Percentiles rank a stretch among this genome's conserved stretches.
Conservation (phyloP, 2,888 invertebrate species). For the Tinea pellionella region DNA sequence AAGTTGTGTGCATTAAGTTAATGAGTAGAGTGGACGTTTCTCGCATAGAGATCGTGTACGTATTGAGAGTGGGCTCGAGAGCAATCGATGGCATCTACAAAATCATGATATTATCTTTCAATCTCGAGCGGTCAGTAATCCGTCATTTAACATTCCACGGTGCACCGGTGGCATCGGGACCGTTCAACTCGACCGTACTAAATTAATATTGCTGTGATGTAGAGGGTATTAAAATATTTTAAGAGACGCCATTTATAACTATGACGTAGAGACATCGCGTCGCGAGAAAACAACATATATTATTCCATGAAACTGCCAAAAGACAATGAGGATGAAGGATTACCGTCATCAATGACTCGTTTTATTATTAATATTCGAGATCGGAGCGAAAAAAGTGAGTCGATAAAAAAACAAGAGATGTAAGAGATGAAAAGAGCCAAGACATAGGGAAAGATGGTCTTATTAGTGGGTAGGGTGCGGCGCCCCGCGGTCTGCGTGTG, state of each 20-base stretch:
- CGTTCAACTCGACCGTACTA: conserved; percentile 57
- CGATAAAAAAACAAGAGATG: conserved; percentile 54
- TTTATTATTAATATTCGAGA: conserved; percentile 59
- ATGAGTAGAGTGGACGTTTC: too few species aligned
- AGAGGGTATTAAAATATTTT: conserved; percentile 63
- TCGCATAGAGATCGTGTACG: not conserved
- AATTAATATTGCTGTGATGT: conserved; percentile 66
- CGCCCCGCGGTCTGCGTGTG: conserved; percentile 68
- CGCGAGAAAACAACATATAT: conserved; percentile 61
- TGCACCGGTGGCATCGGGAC: conserved; percentile 49
- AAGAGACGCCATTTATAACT: conserved; percentile 67
- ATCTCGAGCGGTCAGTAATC: conserved; percentile 59
- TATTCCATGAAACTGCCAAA: conserved; percentile 68
- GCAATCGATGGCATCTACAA: not conserved
- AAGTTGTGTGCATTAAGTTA: not conserved
- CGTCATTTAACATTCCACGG: conserved; percentile 66
- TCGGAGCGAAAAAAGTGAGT: conserved; percentile 38
- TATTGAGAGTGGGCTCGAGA: not conserved
- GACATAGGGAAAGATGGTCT: conserved; percentile 61
- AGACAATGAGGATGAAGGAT: conserved; percentile 69
- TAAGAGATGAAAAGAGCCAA: conserved; percentile 56
- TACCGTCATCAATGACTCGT: conserved; percentile 63
- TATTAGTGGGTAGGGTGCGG: conserved; percentile 56
- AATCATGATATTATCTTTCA: conserved; percentile 40
- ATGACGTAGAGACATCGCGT: conserved; percentile 64